Conservation (phyloP, 2,888 invertebrate genomes). For the Balanococcus diminutus region DNA sequence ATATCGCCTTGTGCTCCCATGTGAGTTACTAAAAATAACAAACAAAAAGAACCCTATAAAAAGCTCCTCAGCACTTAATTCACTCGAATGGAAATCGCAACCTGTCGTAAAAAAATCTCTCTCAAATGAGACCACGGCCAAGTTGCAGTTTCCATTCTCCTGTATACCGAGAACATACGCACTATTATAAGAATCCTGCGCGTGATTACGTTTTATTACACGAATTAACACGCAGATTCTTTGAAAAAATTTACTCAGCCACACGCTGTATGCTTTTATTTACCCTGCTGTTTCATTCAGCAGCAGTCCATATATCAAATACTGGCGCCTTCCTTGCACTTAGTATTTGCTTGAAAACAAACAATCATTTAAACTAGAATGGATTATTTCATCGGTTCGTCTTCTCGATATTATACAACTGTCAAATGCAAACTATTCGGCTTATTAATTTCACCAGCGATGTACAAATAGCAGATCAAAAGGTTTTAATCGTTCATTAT, state of each 20-base stretch:
- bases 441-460: neutral
- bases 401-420: constrained; percentile 2
- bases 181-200: neutral
- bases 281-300: neutral
- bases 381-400: constrained; percentile 19
- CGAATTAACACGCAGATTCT: constrained; percentile 24
- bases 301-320: constrained; percentile 4
- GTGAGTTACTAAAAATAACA: constrained; percentile 49
- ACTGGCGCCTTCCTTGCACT: constrained; percentile 26
- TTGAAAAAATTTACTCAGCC: neutral
- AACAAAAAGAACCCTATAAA: constrained; percentile 35
- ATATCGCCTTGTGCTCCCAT: constrained; percentile 55
- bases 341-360: constrained; percentile 26
- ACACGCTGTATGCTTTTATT: constrained; percentile 26
- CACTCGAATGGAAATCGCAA: neutral
- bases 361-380: constrained; percentile 5
- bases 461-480: constrained; percentile 3
- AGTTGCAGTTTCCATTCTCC: neutral
- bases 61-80: constrained; percentile 23
- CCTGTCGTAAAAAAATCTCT: neutral
- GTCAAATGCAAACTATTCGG: constrained; percentile 22
- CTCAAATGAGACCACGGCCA: neutral
- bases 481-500: constrained; percentile 33
- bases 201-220: constrained; percentile 29
- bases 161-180: neutral